These are phyloP conservation scores for Oryctes rhinoceros DNA, from an alignment of 1,140 invertebrate species.

Conservation along the genomic window DNA sequence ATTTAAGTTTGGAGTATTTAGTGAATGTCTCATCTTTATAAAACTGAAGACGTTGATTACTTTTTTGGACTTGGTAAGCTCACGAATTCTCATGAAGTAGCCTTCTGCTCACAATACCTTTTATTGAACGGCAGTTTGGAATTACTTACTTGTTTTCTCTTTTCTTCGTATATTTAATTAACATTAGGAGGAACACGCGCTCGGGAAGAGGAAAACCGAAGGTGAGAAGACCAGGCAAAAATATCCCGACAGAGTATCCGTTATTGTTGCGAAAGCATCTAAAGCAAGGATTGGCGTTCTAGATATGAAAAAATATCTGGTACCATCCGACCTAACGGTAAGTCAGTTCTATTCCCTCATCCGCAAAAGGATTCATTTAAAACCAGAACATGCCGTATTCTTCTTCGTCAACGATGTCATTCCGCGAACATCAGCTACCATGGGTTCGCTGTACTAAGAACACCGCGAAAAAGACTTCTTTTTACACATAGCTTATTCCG, in stretches of 20 bases:
- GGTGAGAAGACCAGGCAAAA: conserved; percentile 99
- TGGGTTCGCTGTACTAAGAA: conserved; percentile 99
- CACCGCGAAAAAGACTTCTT: conserved; percentile 99
- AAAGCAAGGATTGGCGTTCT: conserved; percentile 97
- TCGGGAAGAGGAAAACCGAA: conserved; percentile 97
- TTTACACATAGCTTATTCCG: conserved; percentile 99
- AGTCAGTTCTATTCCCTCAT: conserved; percentile 99
- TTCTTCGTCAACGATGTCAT: conserved; percentile 99
- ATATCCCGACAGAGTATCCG: conserved; percentile 98
- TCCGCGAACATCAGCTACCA: conserved; percentile 98
- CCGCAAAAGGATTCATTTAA: conserved; percentile 93
- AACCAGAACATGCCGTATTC: conserved; percentile 98
- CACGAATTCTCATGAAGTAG: no score
- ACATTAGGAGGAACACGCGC: conserved; percentile 98
- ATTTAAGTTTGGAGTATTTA: no score
- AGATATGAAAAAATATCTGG: conserved; percentile 99
- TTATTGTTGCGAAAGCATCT: conserved; percentile 99
- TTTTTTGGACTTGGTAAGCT: no score
- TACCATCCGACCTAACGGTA: conserved; percentile 98
- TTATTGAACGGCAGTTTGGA: no score
- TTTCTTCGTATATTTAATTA: no score
- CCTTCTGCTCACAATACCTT: no score
- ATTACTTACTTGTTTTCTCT: no score
- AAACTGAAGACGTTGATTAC: no score
- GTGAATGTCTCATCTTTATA: no score